Evolutionary conservation across 2,797 vertebrate species (phyloP).

Genomic region (Anniella stebbinsi): DNA sequence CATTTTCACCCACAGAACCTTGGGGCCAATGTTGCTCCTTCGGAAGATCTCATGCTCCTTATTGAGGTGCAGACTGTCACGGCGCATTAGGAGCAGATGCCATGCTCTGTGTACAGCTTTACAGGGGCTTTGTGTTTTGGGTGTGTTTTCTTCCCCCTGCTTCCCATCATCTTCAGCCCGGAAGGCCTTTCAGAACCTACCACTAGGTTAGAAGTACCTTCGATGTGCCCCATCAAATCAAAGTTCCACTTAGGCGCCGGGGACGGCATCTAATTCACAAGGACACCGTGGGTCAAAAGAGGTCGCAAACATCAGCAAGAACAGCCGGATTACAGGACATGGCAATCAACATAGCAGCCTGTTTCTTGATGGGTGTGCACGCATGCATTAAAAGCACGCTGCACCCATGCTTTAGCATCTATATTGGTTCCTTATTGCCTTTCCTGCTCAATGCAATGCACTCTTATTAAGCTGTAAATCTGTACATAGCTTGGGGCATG

Average conservation of each 20-base stretch:
- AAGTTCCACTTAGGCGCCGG: background rate
- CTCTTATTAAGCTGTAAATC: background rate
- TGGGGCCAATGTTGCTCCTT: constrained; percentile 67
- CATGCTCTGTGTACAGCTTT: background rate
- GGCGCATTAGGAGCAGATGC: constrained; percentile 56
- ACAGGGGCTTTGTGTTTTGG: background rate
- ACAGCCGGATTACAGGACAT: background rate
- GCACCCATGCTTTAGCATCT: background rate
- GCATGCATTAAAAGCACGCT: background rate
- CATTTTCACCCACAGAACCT: constrained; percentile 60
- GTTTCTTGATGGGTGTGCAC: background rate
- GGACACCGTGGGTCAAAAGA: background rate
- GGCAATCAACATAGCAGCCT: background rate
- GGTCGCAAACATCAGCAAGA: background rate
- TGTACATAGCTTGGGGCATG: background rate
- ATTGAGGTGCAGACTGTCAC: constrained; percentile 50
- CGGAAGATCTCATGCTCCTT: constrained; percentile 52
- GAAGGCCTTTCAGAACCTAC: rapidly evolving
- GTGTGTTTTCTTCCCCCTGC: background rate
- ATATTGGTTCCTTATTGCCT: background rate
- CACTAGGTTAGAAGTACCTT: background rate
- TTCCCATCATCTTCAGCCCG: background rate
- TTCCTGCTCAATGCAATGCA: background rate
- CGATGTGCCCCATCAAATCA: background rate
- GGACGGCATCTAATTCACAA: rapidly evolving